Conservation (phyloP, 2,797 vertebrate species). For the Ceryle rudis region DNA sequence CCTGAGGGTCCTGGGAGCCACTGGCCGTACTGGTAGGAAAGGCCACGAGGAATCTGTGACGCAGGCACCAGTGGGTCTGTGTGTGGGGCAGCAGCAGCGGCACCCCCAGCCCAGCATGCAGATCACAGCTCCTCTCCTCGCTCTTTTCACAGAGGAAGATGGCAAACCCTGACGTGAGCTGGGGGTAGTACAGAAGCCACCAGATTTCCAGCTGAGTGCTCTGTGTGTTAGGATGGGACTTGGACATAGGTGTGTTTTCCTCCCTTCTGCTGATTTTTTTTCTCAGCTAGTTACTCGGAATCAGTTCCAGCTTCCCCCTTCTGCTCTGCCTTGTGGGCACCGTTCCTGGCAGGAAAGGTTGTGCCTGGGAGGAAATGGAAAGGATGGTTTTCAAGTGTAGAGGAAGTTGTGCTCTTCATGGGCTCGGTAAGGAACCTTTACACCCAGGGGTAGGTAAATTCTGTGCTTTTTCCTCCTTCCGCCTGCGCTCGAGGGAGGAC, state of each 20-base stretch:
- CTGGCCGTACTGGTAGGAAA: neutral
- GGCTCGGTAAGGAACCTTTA: neutral
- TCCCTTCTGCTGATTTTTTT: neutral
- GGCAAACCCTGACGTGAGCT: neutral
- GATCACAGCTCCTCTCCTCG: rapidly evolving
- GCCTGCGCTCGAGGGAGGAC: too few species aligned
- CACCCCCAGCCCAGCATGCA: neutral
- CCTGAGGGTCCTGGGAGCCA: neutral
- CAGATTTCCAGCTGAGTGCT: rapidly evolving
- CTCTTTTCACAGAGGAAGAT: rapidly evolving
- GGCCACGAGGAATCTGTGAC: neutral
- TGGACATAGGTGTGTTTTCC: rapidly evolving
- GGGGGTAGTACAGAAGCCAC: rapidly evolving
- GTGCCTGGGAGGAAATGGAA: neutral
- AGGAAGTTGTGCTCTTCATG: rapidly evolving
- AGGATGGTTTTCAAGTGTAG: neutral
- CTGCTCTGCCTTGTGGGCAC: neutral
- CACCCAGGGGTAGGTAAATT: neutral
- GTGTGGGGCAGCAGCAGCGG: neutral
- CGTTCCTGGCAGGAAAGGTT: rapidly evolving
- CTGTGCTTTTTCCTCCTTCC: neutral
- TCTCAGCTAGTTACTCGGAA: rapidly evolving
- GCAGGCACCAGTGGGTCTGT: neutral
- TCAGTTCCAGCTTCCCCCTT: neutral
- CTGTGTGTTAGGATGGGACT: rapidly evolving